These are phyloP conservation scores for Discoglossus pictus DNA, from an alignment of 2,797 vertebrate genomes.

Conservation along the genomic window DNA sequence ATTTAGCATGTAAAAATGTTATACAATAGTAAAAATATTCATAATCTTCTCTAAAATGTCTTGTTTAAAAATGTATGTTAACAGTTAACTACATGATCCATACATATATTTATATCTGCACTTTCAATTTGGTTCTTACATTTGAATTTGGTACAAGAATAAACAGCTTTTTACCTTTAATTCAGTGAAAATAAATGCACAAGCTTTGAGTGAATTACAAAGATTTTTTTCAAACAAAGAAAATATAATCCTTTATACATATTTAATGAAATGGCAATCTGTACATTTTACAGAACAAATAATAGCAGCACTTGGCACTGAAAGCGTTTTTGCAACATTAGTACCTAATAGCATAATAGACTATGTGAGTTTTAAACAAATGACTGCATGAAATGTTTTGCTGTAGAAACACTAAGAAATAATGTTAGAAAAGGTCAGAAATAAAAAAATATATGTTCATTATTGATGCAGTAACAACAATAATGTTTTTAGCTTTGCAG, in stretches of 20 bases:
- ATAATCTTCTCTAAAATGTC: no score
- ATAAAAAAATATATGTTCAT: constrained; percentile 66
- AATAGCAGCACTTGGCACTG: constrained; percentile 8
- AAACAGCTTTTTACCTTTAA: constrained; percentile 17
- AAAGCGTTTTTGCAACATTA: constrained; percentile 19
- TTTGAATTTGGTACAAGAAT: no score
- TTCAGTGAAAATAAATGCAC: constrained; percentile 19
- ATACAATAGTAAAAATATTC: no score
- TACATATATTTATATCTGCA: no score
- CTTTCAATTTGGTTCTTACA: no score
- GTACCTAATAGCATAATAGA: constrained; percentile 7
- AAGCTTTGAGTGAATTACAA: constrained; percentile 20
- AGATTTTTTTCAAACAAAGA: constrained; percentile 24
- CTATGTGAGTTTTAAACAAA: constrained; percentile 59
- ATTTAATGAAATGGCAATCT: constrained; percentile 31
- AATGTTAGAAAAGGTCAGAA: constrained; percentile 62
- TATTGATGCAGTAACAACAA: constrained; percentile 57
- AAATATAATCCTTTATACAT: constrained; percentile 36
- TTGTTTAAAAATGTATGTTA: no score
- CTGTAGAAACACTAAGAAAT: constrained; percentile 59
- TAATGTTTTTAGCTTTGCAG: constrained; percentile 49
- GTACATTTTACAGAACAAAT: constrained; percentile 36
- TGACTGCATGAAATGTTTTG: constrained; percentile 49
- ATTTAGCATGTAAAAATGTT: no score
- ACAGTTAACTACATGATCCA: no score